Base-by-base conservation (phyloP, 2,113 vertebrate genomes). In the Cebus imitator region DNA sequence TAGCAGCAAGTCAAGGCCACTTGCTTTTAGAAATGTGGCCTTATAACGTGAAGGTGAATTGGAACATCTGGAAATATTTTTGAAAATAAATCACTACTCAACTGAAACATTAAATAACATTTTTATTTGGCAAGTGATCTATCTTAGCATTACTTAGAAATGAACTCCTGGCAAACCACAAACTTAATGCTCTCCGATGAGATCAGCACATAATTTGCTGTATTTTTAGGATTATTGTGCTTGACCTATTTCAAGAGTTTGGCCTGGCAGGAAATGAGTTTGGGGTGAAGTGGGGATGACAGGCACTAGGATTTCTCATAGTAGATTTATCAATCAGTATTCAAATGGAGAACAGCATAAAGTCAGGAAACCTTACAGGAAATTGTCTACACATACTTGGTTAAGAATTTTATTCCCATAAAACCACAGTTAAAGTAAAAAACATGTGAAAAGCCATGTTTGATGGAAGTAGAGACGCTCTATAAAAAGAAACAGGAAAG, bases 11-110 rank as follows among this genome's bases (percentile, higher is more conserved):
- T 52, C 87, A 84, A 87, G 61, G 84, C 27, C 80, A 43, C 72
- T 78, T 8, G 8, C 75, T 81, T 86, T 94, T 12, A 13, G 81
- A 95, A 95, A 85, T 18, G 76, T 43, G 61, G 18, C n/a, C 68
- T 92, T 96, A 96, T 68, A 48, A 88, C 82, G 32, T 11, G 48
- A 80, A 91, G 80, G 90, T 87, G 94, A 84, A 86, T 73, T 50
- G 8, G 43, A 91, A 96, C 97, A 98, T 97, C 97, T 97, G 97
- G 96, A 97, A 97, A 70, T 76, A 52, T 78, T 97, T 97, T 87
- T 45, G 43, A 48, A 68, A 80, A 88, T 95, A 97, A 96, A 95
- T 97, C 87, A 57, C 92, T 81, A 20, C 66, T 95, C 45, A 40
- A 85, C 84, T 83, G 61, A 96, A 84, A 52, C 68, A n/a, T n/a